Conservation (phyloP, 2,888 invertebrate species). For the Nineta flava region DNA sequence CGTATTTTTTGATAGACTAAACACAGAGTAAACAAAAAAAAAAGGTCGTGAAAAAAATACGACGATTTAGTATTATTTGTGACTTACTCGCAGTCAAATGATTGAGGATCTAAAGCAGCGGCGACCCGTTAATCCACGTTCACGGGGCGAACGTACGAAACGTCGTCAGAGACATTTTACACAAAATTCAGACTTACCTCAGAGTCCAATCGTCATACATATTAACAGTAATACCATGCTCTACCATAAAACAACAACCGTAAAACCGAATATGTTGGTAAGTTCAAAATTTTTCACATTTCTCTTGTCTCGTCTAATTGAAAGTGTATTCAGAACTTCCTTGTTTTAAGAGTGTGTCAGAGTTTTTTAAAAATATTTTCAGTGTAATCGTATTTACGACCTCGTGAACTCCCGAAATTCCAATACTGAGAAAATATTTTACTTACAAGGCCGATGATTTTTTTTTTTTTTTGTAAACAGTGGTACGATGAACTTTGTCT, state of each 20-base stretch:
- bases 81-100: background rate
- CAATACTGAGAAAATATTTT: too few relatives aligned
- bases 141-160: slow-evolving; percentile 1
- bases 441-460: too few relatives aligned
- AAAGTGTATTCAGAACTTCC: too few relatives aligned
- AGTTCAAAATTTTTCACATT: background rate
- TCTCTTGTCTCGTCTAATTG: too few relatives aligned
- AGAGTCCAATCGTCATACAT: background rate
- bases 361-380: background rate
- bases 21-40: too few relatives aligned
- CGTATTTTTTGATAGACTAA: too few relatives aligned
- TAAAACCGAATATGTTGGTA: background rate
- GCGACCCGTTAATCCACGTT: background rate
- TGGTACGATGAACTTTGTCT: too few relatives aligned
- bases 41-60: too few relatives aligned
- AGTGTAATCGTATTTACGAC: too few relatives aligned
- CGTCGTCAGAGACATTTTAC: background rate
- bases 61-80: too few relatives aligned
- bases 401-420: too few relatives aligned
- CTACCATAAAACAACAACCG: background rate
- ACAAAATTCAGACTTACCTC: background rate
- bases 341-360: background rate
- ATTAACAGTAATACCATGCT: background rate
- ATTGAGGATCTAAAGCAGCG: background rate
- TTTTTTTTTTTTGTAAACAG: too few relatives aligned